A percentile compares a stretch with the other conserved stretches of the same genome.
Evolutionary conservation across 2,113 vertebrate species (phyloP).

Genomic region (Labeo catla): DNA sequence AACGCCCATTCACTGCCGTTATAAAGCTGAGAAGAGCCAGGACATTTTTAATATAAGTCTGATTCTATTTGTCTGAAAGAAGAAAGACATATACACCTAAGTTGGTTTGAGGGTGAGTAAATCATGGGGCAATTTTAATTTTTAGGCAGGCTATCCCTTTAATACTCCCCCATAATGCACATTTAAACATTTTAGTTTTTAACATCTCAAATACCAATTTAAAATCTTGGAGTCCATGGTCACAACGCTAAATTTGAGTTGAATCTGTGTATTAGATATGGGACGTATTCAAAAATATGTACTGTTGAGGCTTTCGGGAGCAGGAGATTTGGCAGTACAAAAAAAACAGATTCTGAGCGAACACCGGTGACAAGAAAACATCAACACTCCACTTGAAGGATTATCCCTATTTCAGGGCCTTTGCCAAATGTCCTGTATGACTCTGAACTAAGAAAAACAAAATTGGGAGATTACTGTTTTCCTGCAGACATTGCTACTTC

Average conservation of each 20-base stretch:
- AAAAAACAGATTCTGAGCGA: not conserved
- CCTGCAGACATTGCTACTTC: not conserved
- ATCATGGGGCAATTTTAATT: not conserved
- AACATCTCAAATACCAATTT: not conserved
- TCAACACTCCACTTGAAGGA: not conserved
- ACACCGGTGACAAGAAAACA: conserved; percentile 16
- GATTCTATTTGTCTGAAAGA: no score
- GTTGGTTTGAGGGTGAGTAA: not conserved
- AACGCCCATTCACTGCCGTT: no score
- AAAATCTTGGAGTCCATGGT: not conserved
- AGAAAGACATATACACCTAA: no score
- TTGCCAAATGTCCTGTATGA: not conserved
- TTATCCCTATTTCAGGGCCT: not conserved
- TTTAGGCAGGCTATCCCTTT: not conserved
- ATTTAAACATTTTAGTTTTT: not conserved
- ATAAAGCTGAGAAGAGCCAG: no score
- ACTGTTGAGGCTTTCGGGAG: not conserved
- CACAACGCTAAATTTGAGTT: not conserved
- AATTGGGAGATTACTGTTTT: not conserved
- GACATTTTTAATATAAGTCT: no score
- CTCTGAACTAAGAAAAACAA: not conserved
- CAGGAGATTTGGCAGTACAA: not conserved
- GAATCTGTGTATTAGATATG: not conserved
- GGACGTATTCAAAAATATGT: not conserved
- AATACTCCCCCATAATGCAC: not conserved